These are phyloP conservation scores for Peromyscus maniculatus DNA, from an alignment of 2,113 vertebrate species.

Conservation along the genomic window DNA sequence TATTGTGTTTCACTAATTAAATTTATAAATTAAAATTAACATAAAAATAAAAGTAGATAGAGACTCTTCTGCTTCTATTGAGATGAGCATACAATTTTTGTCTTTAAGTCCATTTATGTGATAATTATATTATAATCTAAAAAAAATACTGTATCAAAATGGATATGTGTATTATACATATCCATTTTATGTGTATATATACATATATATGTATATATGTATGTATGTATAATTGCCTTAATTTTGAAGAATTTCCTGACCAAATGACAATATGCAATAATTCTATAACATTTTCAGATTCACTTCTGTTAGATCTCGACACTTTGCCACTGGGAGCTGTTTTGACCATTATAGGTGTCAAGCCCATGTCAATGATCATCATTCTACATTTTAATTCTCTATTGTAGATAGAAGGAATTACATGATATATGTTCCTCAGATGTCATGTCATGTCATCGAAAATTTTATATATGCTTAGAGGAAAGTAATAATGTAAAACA, in stretches of 20 bases:
- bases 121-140: not conserved
- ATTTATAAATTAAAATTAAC: not conserved
- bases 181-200: no score
- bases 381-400: not conserved
- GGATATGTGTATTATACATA: no score
- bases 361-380: rapidly evolving
- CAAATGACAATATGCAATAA: not conserved
- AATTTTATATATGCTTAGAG: not conserved
- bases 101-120: not conserved
- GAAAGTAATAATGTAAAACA: not conserved
- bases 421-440: rapidly evolving
- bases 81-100: not conserved
- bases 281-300: not conserved
- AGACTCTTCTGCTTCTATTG: not conserved
- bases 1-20: not conserved
- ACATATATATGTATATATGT: no score
- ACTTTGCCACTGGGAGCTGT: rapidly evolving
- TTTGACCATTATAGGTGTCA: not conserved
- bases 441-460: not conserved
- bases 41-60: not conserved
- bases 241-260: not conserved
- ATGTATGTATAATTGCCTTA: no score
- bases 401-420: not conserved
- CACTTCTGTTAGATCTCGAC: not conserved
- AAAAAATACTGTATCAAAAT: no score